Percentiles rank a stretch among this genome's conserved stretches.
Conservation (phyloP, 2,113 vertebrate genomes). For the Calidris pugnax region DNA sequence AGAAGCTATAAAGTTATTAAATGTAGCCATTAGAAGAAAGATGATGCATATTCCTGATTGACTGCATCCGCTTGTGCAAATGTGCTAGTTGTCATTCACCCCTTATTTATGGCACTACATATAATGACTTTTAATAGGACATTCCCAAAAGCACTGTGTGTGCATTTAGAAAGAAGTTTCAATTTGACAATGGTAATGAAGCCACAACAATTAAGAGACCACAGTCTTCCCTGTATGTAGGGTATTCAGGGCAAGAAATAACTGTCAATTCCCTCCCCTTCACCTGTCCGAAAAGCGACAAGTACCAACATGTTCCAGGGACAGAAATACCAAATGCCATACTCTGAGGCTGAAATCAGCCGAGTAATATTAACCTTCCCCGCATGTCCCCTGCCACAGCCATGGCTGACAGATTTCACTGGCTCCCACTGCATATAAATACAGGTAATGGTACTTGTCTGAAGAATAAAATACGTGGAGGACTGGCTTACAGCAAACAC, state of each 20-base stretch:
- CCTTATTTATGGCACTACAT: background rate
- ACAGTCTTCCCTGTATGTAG: background rate
- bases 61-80: background rate
- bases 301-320: constrained; percentile 1
- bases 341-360: constrained; percentile 39
- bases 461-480: background rate
- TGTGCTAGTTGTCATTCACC: background rate
- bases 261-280: background rate
- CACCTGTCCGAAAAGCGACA: background rate
- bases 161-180: background rate
- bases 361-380: constrained; percentile 16
- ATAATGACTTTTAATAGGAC: background rate
- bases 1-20: background rate
- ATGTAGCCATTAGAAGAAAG: background rate
- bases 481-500: background rate
- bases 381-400: background rate
- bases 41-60: background rate
- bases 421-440: background rate
- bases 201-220: background rate
- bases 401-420: background rate
- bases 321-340: constrained; percentile 52
- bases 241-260: background rate
- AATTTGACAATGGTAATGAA: background rate
- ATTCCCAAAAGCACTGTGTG: background rate
- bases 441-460: background rate